Percentiles rank a stretch among this genome's conserved stretches.
Evolutionary conservation across 2,113 vertebrate species (phyloP).

Genomic region (Puma concolor): DNA sequence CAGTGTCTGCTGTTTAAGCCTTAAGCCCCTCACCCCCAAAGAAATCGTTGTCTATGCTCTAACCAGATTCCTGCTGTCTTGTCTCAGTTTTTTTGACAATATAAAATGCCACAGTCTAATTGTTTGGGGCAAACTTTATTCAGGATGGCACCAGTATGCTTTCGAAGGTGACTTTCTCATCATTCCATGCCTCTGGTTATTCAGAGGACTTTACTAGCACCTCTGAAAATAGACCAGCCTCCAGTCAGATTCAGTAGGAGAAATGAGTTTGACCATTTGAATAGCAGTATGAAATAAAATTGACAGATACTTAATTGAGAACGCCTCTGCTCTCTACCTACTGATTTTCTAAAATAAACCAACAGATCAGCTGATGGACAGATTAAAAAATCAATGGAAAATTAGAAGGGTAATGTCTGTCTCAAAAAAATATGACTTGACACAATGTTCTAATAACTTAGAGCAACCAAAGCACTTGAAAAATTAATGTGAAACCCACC

Average conservation of each 20-base stretch:
- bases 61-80: neutral
- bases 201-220: neutral
- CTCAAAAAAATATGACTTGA: constrained; percentile 48
- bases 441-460: constrained; percentile 52
- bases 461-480: constrained; percentile 59
- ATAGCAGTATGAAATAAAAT: constrained; percentile 32
- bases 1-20: neutral
- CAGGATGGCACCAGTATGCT: neutral
- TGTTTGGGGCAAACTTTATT: neutral
- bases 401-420: constrained; percentile 52
- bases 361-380: neutral
- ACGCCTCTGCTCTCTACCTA: neutral
- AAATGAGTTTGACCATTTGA: neutral
- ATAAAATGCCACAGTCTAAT: neutral
- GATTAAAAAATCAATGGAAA: constrained; percentile 1
- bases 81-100: neutral
- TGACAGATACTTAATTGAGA: constrained; percentile 37
- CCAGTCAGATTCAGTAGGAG: constrained; percentile 1
- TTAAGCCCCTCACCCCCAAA: neutral
- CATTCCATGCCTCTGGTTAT: neutral
- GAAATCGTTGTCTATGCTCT: neutral
- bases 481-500: constrained; percentile 68
- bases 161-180: neutral
- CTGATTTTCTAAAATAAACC: constrained; percentile 45
- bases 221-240: neutral